These are phyloP conservation scores for Cryptocephalus primarius DNA, from an alignment of 2,888 invertebrate genomes.

Conservation along the genomic window DNA sequence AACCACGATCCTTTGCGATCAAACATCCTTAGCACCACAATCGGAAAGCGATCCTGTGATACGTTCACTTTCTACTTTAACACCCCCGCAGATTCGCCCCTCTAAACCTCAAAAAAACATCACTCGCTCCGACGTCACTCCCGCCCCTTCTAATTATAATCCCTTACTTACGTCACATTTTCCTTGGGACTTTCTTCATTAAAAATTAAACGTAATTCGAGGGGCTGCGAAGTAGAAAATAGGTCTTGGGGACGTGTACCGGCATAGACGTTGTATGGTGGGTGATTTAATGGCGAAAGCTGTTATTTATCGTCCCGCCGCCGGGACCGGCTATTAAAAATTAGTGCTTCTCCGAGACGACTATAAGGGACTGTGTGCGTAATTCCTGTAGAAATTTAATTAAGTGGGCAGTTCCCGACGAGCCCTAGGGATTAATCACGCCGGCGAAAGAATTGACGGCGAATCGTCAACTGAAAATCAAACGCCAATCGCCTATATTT, in stretches of 20 bases:
- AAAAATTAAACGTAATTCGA: conserved; percentile 12
- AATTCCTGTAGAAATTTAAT: too few relatives aligned
- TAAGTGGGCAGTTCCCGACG: too few relatives aligned
- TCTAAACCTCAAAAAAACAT: background rate
- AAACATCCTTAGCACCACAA: background rate
- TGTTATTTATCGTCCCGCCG: too few relatives aligned
- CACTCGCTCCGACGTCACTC: background rate
- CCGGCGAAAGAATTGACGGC: too few relatives aligned
- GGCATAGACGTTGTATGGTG: background rate
- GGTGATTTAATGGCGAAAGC: too few relatives aligned
- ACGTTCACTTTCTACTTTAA: background rate
- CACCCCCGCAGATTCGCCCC: background rate
- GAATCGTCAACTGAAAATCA: too few relatives aligned
- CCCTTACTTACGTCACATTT: background rate
- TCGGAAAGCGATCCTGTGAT: background rate
- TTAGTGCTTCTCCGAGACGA: too few relatives aligned
- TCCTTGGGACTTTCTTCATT: conserved; percentile 3
- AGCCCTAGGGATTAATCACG: too few relatives aligned
- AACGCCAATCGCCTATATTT: too few relatives aligned
- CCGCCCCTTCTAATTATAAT: background rate
- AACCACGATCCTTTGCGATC: too few relatives aligned
- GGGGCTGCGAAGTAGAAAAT: conserved; percentile 7
- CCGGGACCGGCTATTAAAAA: too few relatives aligned
- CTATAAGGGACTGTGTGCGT: too few relatives aligned
- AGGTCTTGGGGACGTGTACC: conserved; percentile 1